phyloP scores from a whole-genome alignment of 2,888 invertebrate genomes.

The Chelonus formosanus region DNA sequence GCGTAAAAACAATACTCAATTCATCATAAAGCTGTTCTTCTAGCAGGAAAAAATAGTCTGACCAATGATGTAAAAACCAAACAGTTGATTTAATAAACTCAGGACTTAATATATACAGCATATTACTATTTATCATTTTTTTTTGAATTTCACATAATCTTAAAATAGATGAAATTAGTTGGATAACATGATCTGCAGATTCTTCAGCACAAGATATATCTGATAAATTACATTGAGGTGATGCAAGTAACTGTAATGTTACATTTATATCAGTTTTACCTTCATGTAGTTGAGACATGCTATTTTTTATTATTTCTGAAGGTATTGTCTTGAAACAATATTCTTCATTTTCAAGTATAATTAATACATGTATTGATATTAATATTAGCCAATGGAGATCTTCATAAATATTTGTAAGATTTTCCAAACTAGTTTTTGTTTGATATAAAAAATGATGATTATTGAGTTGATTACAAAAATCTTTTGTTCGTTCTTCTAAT shows the following conservation, averaged over 20 bases:
- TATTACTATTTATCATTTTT: conserved; percentile 75
- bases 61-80: conserved; percentile 84
- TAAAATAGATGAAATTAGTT: conserved; percentile 77
- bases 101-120: conserved; percentile 77
- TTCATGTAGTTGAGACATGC: conserved; percentile 67
- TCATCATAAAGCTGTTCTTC: conserved; percentile 64
- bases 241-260: conserved; percentile 66
- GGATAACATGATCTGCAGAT: conserved; percentile 62
- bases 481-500: conserved; percentile 72
- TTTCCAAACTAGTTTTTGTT: conserved; percentile 40
- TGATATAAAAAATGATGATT: conserved; percentile 57
- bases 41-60: conserved; percentile 74
- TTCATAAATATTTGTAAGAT: conserved; percentile 77
- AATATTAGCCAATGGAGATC: conserved; percentile 91
- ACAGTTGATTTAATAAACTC: conserved; percentile 80
- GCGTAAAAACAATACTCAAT: conserved; percentile 71
- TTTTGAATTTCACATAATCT: conserved; percentile 80
- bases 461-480: conserved; percentile 42
- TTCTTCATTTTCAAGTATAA: conserved; percentile 72
- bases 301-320: conserved; percentile 72
- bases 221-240: conserved; percentile 61
- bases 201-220: conserved; percentile 53
- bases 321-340: conserved; percentile 74
- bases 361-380: conserved; percentile 75
- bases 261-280: conserved; percentile 64